Evolutionary conservation across 2,113 vertebrate genomes (phyloP).

Genomic region (Collichthys lucidus): DNA sequence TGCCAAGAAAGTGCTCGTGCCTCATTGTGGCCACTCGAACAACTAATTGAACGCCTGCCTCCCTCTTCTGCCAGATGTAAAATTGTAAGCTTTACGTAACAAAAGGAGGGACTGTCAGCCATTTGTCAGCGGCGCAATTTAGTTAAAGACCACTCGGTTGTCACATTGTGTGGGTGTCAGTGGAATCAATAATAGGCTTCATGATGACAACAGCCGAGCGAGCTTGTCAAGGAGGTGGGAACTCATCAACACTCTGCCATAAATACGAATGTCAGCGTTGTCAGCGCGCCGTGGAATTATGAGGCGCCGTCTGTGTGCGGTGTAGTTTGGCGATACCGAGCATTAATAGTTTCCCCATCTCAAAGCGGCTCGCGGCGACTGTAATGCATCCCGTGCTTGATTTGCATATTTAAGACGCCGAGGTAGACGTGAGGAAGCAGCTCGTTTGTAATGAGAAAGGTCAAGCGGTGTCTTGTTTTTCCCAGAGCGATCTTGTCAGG

Average conservation of each 20-base stretch:
- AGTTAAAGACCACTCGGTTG: conserved; percentile 70
- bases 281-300: conserved; percentile 35
- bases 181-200: conserved; percentile 72
- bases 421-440: neutral
- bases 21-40: conserved; percentile 42
- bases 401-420: conserved; percentile 9
- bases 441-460: conserved; percentile 14
- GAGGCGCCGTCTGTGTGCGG: conserved; percentile 27
- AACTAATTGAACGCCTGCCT: conserved; percentile 58
- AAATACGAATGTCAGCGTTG: conserved; percentile 57
- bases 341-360: conserved; percentile 22
- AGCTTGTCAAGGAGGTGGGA: conserved; percentile 62
- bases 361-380: neutral
- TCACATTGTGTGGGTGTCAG: conserved; percentile 72
- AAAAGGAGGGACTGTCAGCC: conserved; percentile 59
- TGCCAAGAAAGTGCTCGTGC: conserved; percentile 54
- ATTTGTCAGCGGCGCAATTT: conserved; percentile 69
- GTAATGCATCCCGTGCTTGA: neutral
- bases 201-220: conserved; percentile 60
- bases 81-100: conserved; percentile 50
- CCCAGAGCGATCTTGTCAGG: neutral
- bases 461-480: neutral
- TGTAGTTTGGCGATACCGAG: conserved; percentile 1
- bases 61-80: conserved; percentile 61
- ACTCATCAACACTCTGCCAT: conserved; percentile 62